phyloP scores from a whole-genome alignment of 2,888 invertebrate genomes.

The Junonia oenone region DNA sequence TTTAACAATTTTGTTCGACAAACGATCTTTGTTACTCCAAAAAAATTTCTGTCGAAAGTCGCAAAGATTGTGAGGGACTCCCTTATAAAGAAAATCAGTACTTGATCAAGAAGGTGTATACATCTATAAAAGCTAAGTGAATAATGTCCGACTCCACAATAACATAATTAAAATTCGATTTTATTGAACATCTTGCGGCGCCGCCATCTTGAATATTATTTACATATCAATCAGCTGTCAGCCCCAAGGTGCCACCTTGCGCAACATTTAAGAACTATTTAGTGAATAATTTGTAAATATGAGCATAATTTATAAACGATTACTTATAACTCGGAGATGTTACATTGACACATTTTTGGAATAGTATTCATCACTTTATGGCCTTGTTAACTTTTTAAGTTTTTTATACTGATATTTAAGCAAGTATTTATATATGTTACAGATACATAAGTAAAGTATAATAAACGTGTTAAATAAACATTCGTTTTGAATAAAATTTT shows the following conservation, averaged over 20 bases:
- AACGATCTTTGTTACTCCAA: too few relatives aligned
- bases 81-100: too few relatives aligned
- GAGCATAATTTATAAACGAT: conserved; percentile 5
- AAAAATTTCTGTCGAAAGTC: too few relatives aligned
- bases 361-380: conserved; percentile 14
- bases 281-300: conserved; percentile 7
- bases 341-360: conserved; percentile 22
- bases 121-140: neutral
- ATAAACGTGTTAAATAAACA: too few relatives aligned
- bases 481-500: too few relatives aligned
- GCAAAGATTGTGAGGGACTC: too few relatives aligned
- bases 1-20: too few relatives aligned
- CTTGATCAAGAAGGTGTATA: too few relatives aligned
- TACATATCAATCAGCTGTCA: conserved; percentile 36
- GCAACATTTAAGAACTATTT: conserved; percentile 8
- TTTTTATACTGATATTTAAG: too few relatives aligned
- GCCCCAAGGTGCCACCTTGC: conserved; percentile 28
- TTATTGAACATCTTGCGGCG: conserved; percentile 28
- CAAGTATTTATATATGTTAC: too few relatives aligned
- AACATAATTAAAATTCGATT: conserved; percentile 24
- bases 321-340: conserved; percentile 6
- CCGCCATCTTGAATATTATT: conserved; percentile 33
- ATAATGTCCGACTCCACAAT: neutral
- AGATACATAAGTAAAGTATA: too few relatives aligned
- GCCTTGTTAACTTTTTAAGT: too few relatives aligned